Percentiles rank a stretch among this genome's conserved stretches.
These are phyloP conservation scores for Luffia ferchaultella DNA, from an alignment of 2,888 invertebrate species.

Conservation along the genomic window DNA sequence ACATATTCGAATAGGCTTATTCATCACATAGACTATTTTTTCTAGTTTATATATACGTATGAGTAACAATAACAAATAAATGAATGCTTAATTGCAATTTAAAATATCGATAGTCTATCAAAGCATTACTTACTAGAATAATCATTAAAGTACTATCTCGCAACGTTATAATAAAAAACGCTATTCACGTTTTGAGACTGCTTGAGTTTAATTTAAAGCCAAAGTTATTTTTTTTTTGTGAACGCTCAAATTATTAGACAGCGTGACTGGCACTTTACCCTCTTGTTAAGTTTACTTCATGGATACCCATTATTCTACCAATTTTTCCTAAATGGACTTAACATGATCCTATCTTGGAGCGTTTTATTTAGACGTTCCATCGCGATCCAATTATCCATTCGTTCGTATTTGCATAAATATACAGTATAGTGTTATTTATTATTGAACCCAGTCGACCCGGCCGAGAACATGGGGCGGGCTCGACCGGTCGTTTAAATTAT, in stretches of 20 bases:
- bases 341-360: not conserved
- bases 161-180: too few relatives aligned
- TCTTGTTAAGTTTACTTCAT: not conserved
- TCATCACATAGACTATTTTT: too few relatives aligned
- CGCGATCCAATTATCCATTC: not conserved
- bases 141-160: too few relatives aligned
- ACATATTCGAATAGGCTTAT: too few relatives aligned
- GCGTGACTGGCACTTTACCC: not conserved
- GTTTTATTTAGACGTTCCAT: not conserved
- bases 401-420: slow-evolving; percentile 19
- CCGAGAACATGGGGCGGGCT: slow-evolving; percentile 5
- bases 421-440: slow-evolving; percentile 18
- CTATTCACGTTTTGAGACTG: too few relatives aligned
- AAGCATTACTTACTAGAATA: too few relatives aligned
- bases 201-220: too few relatives aligned
- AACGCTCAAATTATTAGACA: not conserved
- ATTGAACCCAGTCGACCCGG: slow-evolving; percentile 9
- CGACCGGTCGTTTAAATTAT: slow-evolving; percentile 9
- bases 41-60: too few relatives aligned
- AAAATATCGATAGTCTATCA: too few relatives aligned
- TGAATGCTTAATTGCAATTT: too few relatives aligned
- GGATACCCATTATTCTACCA: not conserved
- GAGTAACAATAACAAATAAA: too few relatives aligned
- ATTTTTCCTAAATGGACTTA: not conserved
- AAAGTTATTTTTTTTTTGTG: not conserved